Evolutionary conservation across 1,140 invertebrate genomes (phyloP).

Genomic region (honey bee (Apis mellifera)): Amel_HAv3.1 CM009944.2:3367001-3367500

Average conservation of each 20-base stretch:
- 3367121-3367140: constrained; percentile 19
- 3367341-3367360: background rate
- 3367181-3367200: constrained; percentile 29
- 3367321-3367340: background rate
- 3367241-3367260: too few relatives aligned
- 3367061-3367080: constrained; percentile 30
- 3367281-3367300: too few relatives aligned
- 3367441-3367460: background rate
- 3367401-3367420: background rate
- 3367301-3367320: background rate
- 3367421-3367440: background rate
- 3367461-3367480: constrained; percentile 7
- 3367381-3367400: background rate
- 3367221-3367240: background rate
- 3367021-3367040: background rate
- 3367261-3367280: too few relatives aligned
- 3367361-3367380: background rate
- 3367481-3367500: background rate
- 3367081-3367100: too few relatives aligned
- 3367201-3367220: constrained; percentile 51
- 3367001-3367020: background rate
- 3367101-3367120: constrained; percentile 31
- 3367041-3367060: background rate
- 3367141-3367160: constrained; percentile 2
- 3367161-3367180: background rate